phyloP scores from a whole-genome alignment of 2,797 vertebrate genomes.

The Bradypodion ventrale region DNA sequence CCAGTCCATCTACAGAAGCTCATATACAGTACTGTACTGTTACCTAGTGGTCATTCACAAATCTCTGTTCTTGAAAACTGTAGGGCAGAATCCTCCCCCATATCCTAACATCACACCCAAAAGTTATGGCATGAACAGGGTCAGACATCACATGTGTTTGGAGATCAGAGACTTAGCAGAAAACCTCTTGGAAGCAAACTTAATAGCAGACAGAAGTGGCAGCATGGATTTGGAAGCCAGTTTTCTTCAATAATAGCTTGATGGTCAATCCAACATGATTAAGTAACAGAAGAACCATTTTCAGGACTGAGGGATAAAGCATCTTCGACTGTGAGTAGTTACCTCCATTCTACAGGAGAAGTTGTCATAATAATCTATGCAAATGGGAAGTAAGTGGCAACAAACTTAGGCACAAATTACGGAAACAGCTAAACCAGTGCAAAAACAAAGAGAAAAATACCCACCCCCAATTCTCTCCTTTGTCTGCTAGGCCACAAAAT shows the following conservation, averaged over 20 bases:
- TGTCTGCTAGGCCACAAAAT: background rate
- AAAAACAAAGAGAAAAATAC: background rate
- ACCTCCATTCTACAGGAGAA: background rate
- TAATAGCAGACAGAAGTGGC: background rate
- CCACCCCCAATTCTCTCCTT: background rate
- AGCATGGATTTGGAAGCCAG: background rate
- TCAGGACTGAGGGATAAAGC: background rate
- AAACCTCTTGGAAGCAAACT: background rate
- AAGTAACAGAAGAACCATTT: background rate
- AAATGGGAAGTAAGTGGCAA: background rate
- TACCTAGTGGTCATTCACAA: background rate
- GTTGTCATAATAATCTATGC: background rate
- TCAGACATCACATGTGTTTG: background rate
- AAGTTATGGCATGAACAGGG: background rate
- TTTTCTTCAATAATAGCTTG: background rate
- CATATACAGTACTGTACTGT: background rate
- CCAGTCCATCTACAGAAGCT: background rate
- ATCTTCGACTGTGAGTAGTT: background rate
- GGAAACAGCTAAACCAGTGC: background rate
- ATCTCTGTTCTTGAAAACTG: background rate
- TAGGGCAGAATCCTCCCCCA: background rate
- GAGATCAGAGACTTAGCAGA: background rate
- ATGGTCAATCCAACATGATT: background rate
- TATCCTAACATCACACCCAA: background rate
- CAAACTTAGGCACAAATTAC: background rate